Base-by-base conservation (phyloP, 2,113 vertebrate genomes). In the Phalacrocorax aristotelis region DNA sequence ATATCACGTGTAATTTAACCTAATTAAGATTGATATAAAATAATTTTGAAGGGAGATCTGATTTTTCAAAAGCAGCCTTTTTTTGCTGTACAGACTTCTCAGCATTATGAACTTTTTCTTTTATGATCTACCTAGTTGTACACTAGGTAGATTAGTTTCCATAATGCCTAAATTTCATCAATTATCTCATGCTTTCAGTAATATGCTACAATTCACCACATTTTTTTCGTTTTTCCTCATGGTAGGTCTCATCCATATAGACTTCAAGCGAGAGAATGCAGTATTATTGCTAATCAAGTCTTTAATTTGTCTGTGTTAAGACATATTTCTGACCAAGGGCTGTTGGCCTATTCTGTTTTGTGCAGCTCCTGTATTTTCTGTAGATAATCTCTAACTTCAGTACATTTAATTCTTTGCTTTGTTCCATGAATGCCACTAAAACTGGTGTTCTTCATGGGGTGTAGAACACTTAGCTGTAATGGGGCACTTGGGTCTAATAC, bases 1-100 rank as follows among this genome's bases (percentile, higher is more conserved):
- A 48, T 7, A 36, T 81, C 69, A 74, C 96, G 55, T 83, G 52
- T 48, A 89, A 97, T 95, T 93, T 89, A 74, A 70, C 52, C 29
- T 96, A 94, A 97, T 88, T 87, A 83, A 87, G 88, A 49, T 57
- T 75, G 90, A 97, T 95, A 96, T 88, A 60, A 93, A 87, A 83
- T 92, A 30, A 77, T 96, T 94, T 96, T 93, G 72, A 92, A 91
- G 13, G 3, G 55, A 91, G 32, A 62, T 61, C 22, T 71, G 52
- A 26, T 84, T 80, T 83, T 58, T 82, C 44, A 66, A 82, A 93
- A 52, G 68, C 12, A 62, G 38, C 13, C 6, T 25, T 48, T 71
- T 58, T 55, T 23, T 3, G 4, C 40, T 54, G 5, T 57, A 18
- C 44, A 66, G 64, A 75, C 60, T 75, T 94, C 4, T 74, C 40